phyloP scores from a whole-genome alignment of 2,888 invertebrate genomes.

The Drosophila colorata region DNA sequence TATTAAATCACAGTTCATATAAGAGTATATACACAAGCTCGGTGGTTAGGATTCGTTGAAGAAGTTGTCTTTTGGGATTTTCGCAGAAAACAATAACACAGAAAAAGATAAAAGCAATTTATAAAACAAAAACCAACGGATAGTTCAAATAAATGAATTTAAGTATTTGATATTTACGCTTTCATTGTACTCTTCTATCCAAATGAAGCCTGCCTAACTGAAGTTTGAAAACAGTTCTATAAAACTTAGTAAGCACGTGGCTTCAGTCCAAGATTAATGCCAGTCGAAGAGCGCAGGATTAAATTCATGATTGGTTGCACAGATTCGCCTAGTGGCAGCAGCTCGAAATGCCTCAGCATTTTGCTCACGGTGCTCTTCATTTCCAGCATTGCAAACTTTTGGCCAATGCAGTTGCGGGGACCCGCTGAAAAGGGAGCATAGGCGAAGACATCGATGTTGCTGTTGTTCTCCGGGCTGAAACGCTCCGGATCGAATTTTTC shows the following conservation, averaged over 20 bases:
- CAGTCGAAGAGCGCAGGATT: conserved; percentile 74
- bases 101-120: not conserved
- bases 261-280: conserved; percentile 76
- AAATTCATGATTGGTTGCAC: conserved; percentile 73
- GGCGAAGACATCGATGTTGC: conserved; percentile 83
- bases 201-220: not conserved
- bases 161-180: not conserved
- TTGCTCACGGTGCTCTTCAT: conserved; percentile 82
- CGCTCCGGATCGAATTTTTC: conserved; percentile 82
- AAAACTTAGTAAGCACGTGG: conserved; percentile 57
- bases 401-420: conserved; percentile 84
- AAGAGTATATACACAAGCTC: too few species aligned
- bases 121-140: not conserved
- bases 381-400: conserved; percentile 83
- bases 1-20: too few species aligned
- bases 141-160: not conserved
- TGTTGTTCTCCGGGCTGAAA: conserved; percentile 60
- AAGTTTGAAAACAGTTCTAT: not conserved
- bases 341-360: conserved; percentile 77
- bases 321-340: conserved; percentile 75
- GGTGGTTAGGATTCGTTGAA: too few species aligned
- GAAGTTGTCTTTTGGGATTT: not conserved
- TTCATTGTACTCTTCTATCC: not conserved
- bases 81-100: too few species aligned
- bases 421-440: conserved; percentile 83